Percentiles rank a stretch among this genome's conserved stretches.
These are phyloP conservation scores for Prosopocoilus inquinatus DNA, from an alignment of 2,888 invertebrate species.

Conservation along the genomic window DNA sequence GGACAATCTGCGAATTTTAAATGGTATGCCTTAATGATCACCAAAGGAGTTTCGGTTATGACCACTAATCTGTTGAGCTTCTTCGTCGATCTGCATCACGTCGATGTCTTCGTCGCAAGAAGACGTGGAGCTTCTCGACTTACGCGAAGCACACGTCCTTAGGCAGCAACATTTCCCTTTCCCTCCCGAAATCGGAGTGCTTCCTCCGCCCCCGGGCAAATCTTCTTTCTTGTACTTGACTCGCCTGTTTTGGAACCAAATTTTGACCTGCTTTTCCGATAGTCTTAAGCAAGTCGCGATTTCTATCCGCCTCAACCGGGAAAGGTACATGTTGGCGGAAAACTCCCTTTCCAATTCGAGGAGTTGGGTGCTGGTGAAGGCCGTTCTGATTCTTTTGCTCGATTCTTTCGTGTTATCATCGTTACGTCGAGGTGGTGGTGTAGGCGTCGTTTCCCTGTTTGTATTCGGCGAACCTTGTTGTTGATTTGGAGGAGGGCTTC, in stretches of 20 bases:
- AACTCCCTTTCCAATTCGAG: conserved; percentile 88
- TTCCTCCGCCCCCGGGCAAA: conserved; percentile 50
- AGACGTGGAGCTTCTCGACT: conserved; percentile 33
- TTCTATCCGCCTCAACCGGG: conserved; percentile 84
- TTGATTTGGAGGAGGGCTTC: conserved; percentile 13
- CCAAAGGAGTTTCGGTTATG: not conserved
- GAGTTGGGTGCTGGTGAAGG: conserved; percentile 88
- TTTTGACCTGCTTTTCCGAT: conserved; percentile 93
- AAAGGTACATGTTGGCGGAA: conserved; percentile 85
- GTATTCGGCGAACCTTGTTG: conserved; percentile 32
- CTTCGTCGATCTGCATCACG: conserved; percentile 44
- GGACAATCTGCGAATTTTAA: not conserved
- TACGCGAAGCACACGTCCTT: conserved; percentile 48
- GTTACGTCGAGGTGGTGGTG: conserved; percentile 55
- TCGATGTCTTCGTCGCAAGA: conserved; percentile 47
- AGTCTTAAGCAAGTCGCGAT: conserved; percentile 85
- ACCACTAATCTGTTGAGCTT: conserved; percentile 5
- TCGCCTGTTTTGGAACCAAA: conserved; percentile 92
- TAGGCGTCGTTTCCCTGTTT: conserved; percentile 59
- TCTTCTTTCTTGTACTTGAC: conserved; percentile 93
- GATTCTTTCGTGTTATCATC: conserved; percentile 59
- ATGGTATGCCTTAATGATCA: not conserved
- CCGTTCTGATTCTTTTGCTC: conserved; percentile 87
- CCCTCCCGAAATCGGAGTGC: conserved; percentile 7
- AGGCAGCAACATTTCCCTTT: conserved; percentile 53